Evolutionary conservation across 2,888 invertebrate genomes (phyloP).

Genomic region (Xylophagus ater): DNA sequence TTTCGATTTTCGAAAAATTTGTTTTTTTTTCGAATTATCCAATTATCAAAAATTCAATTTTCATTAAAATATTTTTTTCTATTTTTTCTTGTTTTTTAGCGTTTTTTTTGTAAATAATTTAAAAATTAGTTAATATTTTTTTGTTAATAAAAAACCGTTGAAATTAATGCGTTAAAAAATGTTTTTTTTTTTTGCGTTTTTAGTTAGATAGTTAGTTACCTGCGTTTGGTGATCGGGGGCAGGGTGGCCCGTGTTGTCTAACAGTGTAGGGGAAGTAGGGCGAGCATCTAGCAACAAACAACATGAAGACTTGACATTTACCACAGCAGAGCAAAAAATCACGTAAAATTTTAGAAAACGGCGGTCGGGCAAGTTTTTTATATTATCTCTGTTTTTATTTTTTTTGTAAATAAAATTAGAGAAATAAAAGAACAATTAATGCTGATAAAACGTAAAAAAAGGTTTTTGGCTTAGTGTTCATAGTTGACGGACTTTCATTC

Average conservation of each 20-base stretch:
- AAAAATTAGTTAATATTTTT: too few relatives aligned
- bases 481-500: too few relatives aligned
- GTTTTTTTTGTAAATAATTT: too few relatives aligned
- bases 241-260: slow-evolving; percentile 77
- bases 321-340: slow-evolving; percentile 40
- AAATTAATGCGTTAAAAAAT: too few relatives aligned
- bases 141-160: too few relatives aligned
- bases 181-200: too few relatives aligned
- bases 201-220: slow-evolving; percentile 42
- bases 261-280: slow-evolving; percentile 76
- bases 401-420: too few relatives aligned
- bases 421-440: too few relatives aligned
- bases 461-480: too few relatives aligned
- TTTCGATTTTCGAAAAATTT: slow-evolving; percentile 7
- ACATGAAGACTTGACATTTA: slow-evolving; percentile 48
- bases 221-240: slow-evolving; percentile 60
- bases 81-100: slow-evolving; percentile 20
- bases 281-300: slow-evolving; percentile 95
- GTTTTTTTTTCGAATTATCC: too few relatives aligned
- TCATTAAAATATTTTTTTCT: neutral
- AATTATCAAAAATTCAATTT: neutral
- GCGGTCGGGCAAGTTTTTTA: slow-evolving; percentile 17
- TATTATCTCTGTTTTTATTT: too few relatives aligned
- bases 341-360: slow-evolving; percentile 16
- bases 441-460: too few relatives aligned